These are phyloP conservation scores for Lochmaea capreae DNA, from an alignment of 2,888 invertebrate species.

Conservation along the genomic window DNA sequence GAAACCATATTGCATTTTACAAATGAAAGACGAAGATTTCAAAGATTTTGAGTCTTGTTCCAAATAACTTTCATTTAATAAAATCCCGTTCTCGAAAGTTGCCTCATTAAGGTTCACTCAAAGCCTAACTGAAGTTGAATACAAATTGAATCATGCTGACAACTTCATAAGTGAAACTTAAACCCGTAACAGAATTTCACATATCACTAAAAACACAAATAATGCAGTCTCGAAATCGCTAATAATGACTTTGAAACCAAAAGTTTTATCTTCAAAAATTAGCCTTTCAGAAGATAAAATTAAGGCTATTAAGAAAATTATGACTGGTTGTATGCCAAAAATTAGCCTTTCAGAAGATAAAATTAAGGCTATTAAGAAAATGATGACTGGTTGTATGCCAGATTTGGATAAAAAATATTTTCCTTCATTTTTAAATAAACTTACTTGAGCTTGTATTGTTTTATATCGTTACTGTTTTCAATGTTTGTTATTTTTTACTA, in stretches of 20 bases:
- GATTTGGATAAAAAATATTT: constrained; percentile 17
- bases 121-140: constrained; percentile 14
- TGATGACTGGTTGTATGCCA: constrained; percentile 29
- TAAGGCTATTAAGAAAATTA: constrained; percentile 23
- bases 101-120: constrained; percentile 30
- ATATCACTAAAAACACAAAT: constrained; percentile 12
- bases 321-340: too few species aligned
- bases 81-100: constrained; percentile 34
- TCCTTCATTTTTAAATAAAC: constrained; percentile 18
- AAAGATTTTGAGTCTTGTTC: constrained; percentile 38
- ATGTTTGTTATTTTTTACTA: neutral
- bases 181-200: constrained; percentile 14
- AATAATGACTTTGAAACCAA: too few species aligned
- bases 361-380: too few species aligned
- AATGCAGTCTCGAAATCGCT: constrained; percentile 8
- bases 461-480: neutral
- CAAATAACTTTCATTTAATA: constrained; percentile 28
- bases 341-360: too few species aligned
- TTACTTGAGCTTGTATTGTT: neutral
- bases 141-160: constrained; percentile 20
- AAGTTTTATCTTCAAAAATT: constrained; percentile 13
- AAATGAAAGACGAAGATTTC: constrained; percentile 38
- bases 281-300: constrained; percentile 22
- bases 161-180: constrained; percentile 6
- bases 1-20: constrained; percentile 35